Conservation (phyloP, 1,140 invertebrate genomes). For the Pinna nobilis region DNA sequence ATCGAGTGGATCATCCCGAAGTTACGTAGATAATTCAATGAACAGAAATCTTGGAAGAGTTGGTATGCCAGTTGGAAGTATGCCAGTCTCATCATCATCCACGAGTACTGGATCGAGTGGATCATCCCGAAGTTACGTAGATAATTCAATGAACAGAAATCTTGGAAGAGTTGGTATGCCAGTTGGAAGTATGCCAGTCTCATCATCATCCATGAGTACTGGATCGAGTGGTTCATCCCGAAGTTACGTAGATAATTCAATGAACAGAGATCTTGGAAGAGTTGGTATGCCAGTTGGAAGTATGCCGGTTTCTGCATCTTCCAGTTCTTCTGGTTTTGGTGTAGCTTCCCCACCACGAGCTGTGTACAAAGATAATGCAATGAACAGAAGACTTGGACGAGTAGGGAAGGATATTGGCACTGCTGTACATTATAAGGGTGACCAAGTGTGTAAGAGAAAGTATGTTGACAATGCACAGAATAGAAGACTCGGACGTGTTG, state of each 20-base stretch:
- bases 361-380: conserved; percentile 30
- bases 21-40: conserved; percentile 34
- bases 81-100: conserved; percentile 15
- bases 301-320: conserved; percentile 26
- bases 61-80: conserved; percentile 27
- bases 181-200: conserved; percentile 32
- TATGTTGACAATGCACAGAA: conserved; percentile 35
- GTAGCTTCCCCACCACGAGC: conserved; percentile 28
- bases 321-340: conserved; percentile 7
- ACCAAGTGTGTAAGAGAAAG: not conserved
- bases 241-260: conserved; percentile 53
- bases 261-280: conserved; percentile 41
- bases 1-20: not conserved
- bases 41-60: conserved; percentile 42
- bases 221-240: conserved; percentile 4
- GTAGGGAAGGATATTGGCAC: conserved; percentile 39
- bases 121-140: conserved; percentile 36
- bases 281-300: conserved; percentile 44
- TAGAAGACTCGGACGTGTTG: conserved; percentile 12
- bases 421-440: not conserved
- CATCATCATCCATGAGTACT: conserved; percentile 1
- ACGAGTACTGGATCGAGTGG: not conserved
- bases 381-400: conserved; percentile 38
- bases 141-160: conserved; percentile 48
- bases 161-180: conserved; percentile 52